A percentile compares a stretch with the other conserved stretches of the same genome.
phyloP scores from a whole-genome alignment of 2,113 vertebrate genomes.

The Pongo abelii region DNA sequence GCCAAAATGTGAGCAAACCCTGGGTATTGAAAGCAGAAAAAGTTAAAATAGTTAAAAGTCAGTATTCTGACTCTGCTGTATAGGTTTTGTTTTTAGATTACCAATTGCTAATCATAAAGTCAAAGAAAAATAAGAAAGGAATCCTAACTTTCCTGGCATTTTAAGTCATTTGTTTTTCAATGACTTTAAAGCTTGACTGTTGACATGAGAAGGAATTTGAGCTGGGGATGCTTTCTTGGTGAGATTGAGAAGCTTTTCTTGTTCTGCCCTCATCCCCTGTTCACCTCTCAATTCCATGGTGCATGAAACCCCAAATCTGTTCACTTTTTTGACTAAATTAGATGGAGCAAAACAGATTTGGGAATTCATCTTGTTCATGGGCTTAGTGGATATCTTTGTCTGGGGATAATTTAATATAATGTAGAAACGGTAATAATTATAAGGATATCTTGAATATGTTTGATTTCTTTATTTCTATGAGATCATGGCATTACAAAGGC shows the following conservation, averaged over 20 bases:
- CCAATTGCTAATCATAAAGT: neutral
- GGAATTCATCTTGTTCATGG: neutral
- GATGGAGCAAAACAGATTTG: neutral
- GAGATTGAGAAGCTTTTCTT: neutral
- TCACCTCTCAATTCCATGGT: neutral
- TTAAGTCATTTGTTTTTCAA: neutral
- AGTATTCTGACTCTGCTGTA: neutral
- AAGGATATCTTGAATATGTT: neutral
- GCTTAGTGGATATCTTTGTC: neutral
- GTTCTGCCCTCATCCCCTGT: neutral
- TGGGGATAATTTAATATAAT: neutral
- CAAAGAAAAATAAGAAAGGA: neutral
- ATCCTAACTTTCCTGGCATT: neutral
- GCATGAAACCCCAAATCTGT: neutral
- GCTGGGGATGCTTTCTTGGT: neutral
- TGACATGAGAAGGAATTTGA: neutral
- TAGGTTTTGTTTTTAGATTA: slow-evolving; percentile 8
- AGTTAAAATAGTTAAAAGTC: neutral
- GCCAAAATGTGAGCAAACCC: neutral
- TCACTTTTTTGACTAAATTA: neutral
- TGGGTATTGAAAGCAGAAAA: neutral
- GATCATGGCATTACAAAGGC: neutral
- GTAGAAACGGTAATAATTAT: neutral
- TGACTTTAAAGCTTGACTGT: neutral
- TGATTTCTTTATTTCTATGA: slow-evolving; percentile 12